phyloP scores from a whole-genome alignment of 2,113 vertebrate species.

The Terrapene triunguis region DNA sequence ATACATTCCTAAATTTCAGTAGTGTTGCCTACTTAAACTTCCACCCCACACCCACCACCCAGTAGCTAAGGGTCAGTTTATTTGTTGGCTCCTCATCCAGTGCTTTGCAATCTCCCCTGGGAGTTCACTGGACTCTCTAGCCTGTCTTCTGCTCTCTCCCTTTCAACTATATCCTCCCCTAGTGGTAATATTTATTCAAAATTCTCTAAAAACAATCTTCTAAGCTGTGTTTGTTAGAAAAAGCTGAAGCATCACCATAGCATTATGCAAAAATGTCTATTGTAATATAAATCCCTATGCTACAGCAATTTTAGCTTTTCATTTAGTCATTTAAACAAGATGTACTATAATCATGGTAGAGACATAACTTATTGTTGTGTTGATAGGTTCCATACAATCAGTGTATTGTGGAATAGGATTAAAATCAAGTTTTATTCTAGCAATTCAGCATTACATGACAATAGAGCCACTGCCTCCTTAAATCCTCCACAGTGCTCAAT shows the following conservation, averaged over 20 bases:
- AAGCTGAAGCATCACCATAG: constrained; percentile 44
- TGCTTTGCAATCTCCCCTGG: background rate
- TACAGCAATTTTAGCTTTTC: constrained; percentile 55
- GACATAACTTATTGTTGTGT: constrained; percentile 46
- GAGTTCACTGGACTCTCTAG: background rate
- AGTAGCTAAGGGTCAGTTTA: background rate
- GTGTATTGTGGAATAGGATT: constrained; percentile 53
- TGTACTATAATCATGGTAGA: constrained; percentile 54
- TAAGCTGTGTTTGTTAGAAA: constrained; percentile 8
- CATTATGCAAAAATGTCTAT: constrained; percentile 69
- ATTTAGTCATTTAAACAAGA: constrained; percentile 65
- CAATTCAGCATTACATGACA: constrained; percentile 52
- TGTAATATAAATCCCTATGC: constrained; percentile 65
- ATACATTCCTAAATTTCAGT: background rate
- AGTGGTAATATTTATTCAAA: constrained; percentile 33
- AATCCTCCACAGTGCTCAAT: constrained; percentile 24
- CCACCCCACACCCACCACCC: background rate
- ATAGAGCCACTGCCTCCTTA: constrained; percentile 43
- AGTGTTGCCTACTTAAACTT: background rate
- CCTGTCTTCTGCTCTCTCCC: background rate
- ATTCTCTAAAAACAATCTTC: constrained; percentile 42
- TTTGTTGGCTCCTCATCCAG: constrained; percentile 9
- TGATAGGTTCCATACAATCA: constrained; percentile 63
- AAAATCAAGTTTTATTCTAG: constrained; percentile 68
- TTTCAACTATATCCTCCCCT: background rate